Evolutionary conservation across 1,140 invertebrate species (phyloP), one percentile per base, ranked within the genome.

Genomic region (Scylla paramamosain): DNA sequence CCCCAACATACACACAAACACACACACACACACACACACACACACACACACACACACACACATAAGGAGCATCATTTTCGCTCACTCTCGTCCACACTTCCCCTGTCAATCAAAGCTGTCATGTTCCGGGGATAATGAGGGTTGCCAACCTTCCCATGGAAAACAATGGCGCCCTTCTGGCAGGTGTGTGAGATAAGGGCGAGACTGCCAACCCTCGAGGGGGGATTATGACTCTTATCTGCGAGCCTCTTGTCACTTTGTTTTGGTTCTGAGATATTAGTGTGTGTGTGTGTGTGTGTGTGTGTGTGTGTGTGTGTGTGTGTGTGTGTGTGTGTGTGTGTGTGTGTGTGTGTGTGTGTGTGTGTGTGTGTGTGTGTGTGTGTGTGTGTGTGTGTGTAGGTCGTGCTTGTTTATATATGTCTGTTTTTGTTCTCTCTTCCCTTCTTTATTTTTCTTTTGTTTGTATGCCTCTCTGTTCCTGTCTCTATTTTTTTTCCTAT

Each of bases 21-120:
- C 67, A 77, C 67, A 77, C 67, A 77, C 67, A 77, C 67, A 77
- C 67, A 77, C 67, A 77, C 67, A 77, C 67, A 77, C 67, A 77
- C 67, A 77, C 67, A 77, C 67, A 77, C 67, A 77, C 67, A 77
- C 67, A 77, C 67, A 77, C 67, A 77, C 67, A 77, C 67, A 77
- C 67, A 77, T 1, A 77, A n/a, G 67, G 67, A 20, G 67, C 67
- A 77, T 77, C 16, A 77, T 77, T 77, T 77, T 77, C 67, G 6
- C 67, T 77, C 20, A 25, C 67, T 77, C 67, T 77, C 67, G 25
- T n/a, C 25, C 67, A 20, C 25, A 25, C 67, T n/a, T 77, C 67
- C 25, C 67, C 67, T 77, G 67, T 77, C 67, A 77, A 77, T 77
- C 67, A 77, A n/a, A 77, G 25, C 67, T 77, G 67, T 77, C 67